Conservation (phyloP, 2,797 vertebrate genomes). For the Apogon talboti region DNA sequence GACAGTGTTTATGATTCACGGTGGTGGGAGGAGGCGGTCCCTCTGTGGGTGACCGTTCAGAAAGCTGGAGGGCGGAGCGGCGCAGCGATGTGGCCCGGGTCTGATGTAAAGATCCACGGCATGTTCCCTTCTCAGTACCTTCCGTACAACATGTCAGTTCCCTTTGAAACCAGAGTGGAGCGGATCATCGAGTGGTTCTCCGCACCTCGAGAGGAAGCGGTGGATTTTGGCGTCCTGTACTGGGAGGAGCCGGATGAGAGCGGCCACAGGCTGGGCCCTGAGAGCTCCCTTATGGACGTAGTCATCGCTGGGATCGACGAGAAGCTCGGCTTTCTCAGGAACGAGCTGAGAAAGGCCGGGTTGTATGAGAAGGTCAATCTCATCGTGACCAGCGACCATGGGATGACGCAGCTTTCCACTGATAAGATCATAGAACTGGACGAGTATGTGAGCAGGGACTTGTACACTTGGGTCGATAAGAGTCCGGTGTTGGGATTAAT, state of each 20-base stretch:
- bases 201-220: conserved; percentile 80
- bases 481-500: conserved; percentile 91
- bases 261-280: conserved; percentile 89
- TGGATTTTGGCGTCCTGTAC: conserved; percentile 91
- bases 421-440: conserved; percentile 91
- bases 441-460: conserved; percentile 85
- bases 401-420: conserved; percentile 89
- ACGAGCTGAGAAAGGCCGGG: conserved; percentile 84
- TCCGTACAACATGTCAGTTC: conserved; percentile 86
- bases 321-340: conserved; percentile 89
- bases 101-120: conserved; percentile 89
- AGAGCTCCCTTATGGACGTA: conserved; percentile 85
- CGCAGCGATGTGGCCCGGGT: conserved; percentile 94
- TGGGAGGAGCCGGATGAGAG: conserved; percentile 94
- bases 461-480: conserved; percentile 89
- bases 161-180: conserved; percentile 88
- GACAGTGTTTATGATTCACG: conserved; percentile 84
- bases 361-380: conserved; percentile 88
- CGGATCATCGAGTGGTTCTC: conserved; percentile 90
- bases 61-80: conserved; percentile 86
- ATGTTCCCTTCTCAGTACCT: conserved; percentile 85
- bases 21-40: conserved; percentile 92
- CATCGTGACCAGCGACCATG: conserved; percentile 93
- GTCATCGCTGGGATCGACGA: conserved; percentile 87
- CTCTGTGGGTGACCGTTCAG: conserved; percentile 92